Evolutionary conservation across 2,888 invertebrate genomes (phyloP), one percentile per base, ranked within the genome.

Genomic region (Torymus aiolomorphi): DNA sequence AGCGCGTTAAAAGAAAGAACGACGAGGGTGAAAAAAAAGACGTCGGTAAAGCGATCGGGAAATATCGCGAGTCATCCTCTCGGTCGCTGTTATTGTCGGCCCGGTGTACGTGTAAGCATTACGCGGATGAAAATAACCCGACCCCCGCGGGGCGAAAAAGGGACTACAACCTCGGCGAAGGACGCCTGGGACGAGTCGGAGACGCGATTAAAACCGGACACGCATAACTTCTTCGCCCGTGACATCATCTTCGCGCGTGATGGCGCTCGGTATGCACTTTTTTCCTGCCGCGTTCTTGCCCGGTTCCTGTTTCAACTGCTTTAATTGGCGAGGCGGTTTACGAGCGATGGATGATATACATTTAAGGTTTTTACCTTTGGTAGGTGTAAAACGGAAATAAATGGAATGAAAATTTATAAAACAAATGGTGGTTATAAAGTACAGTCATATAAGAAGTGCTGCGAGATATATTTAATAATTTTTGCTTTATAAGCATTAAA

Each of bases 101-200:
- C 52, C 5, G 2, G 51, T 20, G 56, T 24, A n/a, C 56, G 16
- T 31, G 18, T 2, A 52, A 20, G 57, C 56, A 42, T 3, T 31
- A 16, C 5, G 51, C 31, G 24, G 62, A 31, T 76, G 62, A 51
- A 70, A 71, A 76, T 76, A 71, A 49, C 66, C 12, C 13, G 24
- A 1, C 52, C 24, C 18, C 62, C 1, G 42, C 8, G 2, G 54
- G 16, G 11, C 16, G 11, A 63, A 57, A 69, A 56, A 59, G 56
- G 71, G 71, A 71, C 54, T 65, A 61, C 54, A 61, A 72, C 72
- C 66, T 72, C 65, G 66, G 20, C 59, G 72, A 78, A 78, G 77
- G 77, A 59, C 77, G 77, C 5, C 77, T 1, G 42, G 59, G 18
- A 12, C 20, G n/a, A 14, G 11, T 18, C 14, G 11, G 24, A 18